These are phyloP conservation scores for Rhizoglyphus robini DNA, from an alignment of 1,140 invertebrate species.

Conservation along the genomic window DNA sequence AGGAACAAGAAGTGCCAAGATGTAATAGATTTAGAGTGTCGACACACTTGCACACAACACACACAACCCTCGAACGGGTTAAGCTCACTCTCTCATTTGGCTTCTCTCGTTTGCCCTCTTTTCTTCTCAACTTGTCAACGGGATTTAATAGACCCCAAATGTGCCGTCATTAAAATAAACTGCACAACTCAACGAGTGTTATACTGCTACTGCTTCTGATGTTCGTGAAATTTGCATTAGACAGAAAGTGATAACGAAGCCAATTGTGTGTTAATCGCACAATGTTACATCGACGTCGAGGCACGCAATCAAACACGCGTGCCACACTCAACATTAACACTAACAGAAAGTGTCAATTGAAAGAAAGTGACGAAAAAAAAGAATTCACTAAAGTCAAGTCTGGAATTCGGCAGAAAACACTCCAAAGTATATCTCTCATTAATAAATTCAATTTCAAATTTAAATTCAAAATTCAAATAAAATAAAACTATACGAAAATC, in stretches of 20 bases:
- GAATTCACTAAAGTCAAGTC: no score
- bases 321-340: no score
- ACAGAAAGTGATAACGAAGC: constrained; percentile 3
- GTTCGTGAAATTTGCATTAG: background rate
- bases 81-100: background rate
- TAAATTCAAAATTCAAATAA: no score
- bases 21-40: no score
- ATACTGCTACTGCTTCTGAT: background rate
- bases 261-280: background rate
- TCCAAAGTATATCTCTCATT: no score
- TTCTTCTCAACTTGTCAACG: constrained; percentile 1
- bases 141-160: constrained; percentile 6
- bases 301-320: background rate
- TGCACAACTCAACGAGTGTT: background rate
- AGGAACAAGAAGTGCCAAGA: no score
- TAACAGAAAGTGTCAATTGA: no score
- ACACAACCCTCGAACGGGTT: background rate
- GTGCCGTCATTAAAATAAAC: constrained; percentile 12
- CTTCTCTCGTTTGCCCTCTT: constrained; percentile 4
- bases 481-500: no score
- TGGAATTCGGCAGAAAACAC: no score
- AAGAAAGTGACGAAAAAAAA: no score
- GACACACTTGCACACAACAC: no score
- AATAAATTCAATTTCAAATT: no score
- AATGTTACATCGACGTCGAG: background rate